Base-by-base conservation (phyloP, 2,888 invertebrate genomes). In the Cinara cedri region DNA sequence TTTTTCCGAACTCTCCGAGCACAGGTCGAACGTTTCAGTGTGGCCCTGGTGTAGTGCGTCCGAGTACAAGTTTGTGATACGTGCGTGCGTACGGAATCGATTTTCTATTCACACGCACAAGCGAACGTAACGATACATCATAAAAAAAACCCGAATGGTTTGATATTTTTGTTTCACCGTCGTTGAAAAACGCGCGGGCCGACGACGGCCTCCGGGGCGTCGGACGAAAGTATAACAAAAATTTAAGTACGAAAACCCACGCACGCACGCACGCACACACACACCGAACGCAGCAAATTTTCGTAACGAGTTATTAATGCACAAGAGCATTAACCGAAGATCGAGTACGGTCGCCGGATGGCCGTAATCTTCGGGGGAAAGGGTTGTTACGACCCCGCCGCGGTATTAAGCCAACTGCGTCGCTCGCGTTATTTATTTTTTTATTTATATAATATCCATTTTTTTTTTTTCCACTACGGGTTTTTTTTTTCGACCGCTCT, bases 281-380 rank as follows among this genome's bases (percentile, higher is more conserved):
- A n/a, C n/a, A n/a, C n/a, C n/a, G n/a, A n/a, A 70, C 42, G 19
- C 34, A 3, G 6, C 34, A 34, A 60, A 70, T 70, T 70, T 19
- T 51, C 78, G 60, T 78, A 78, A 78, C 78, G 78, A 78, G 78
- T 78, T 78, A 78, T 78, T 78, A 78, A 78, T 78, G 78, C 62
- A 60, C 51, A 51, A 78, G 60, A 70, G 60, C 78, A 78, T 78
- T 78, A 78, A 78, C 78, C 46, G 70, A 78, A 78, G 78, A 78
- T 78, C 70, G 78, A 78, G 78, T 70, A 65, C 74, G 70, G 68
- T 66, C 44, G 54, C 75, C 65, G 65, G 65, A 57, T 46, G 46
- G 3, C 57, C 46, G 60, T 78, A 78, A 78, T 78, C 78, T 68
- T 78, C 49, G 42, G 60, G 42, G 60, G 70, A 78, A 78, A 78